These are phyloP conservation scores for Pica pica DNA, from an alignment of 2,113 vertebrate genomes.

Conservation along the genomic window DNA sequence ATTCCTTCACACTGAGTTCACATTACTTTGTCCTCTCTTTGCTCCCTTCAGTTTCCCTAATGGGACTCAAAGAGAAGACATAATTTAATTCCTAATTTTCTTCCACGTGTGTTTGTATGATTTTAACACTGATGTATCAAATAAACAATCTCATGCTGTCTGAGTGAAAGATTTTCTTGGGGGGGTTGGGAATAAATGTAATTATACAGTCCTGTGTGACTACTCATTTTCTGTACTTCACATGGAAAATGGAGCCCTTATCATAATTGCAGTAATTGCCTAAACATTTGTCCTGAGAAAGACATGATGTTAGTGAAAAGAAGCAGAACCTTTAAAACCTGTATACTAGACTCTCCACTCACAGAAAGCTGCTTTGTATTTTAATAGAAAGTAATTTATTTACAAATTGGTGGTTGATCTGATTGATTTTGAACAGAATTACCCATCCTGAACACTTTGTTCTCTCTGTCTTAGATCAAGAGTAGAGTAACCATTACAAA, in stretches of 20 bases:
- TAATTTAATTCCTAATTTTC: constrained; percentile 48
- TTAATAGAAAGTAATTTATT: constrained; percentile 40
- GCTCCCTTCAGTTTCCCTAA: constrained; percentile 28
- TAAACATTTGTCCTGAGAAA: constrained; percentile 29
- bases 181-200: not conserved
- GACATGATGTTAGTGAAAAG: constrained; percentile 55
- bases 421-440: constrained; percentile 56
- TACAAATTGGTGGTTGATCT: constrained; percentile 13
- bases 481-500: constrained; percentile 13
- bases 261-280: constrained; percentile 56
- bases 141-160: constrained; percentile 28
- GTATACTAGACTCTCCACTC: not conserved
- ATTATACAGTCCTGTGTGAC: not conserved
- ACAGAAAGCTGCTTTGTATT: constrained; percentile 25
- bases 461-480: constrained; percentile 46
- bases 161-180: constrained; percentile 38
- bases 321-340: constrained; percentile 46
- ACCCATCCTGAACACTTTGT: constrained; percentile 33
- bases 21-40: constrained; percentile 32
- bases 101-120: constrained; percentile 18
- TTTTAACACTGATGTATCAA: constrained; percentile 23
- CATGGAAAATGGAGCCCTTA: constrained; percentile 37
- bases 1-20: constrained; percentile 16
- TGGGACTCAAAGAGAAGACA: constrained; percentile 36
- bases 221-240: constrained; percentile 26